These are phyloP conservation scores for Poicephalus gulielmi DNA, from an alignment of 2,113 vertebrate genomes.

Conservation along the genomic window DNA sequence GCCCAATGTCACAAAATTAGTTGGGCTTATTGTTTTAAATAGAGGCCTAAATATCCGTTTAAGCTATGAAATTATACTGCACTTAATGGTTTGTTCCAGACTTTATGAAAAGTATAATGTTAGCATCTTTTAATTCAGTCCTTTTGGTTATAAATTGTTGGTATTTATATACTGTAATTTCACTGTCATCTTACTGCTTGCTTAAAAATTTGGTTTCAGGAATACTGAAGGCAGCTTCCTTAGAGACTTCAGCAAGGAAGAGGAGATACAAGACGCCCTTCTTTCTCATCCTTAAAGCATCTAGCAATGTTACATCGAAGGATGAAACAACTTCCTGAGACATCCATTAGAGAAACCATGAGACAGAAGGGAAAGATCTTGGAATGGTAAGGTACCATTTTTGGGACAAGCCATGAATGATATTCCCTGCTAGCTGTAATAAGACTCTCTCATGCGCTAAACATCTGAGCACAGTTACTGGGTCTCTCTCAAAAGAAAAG, in stretches of 20 bases:
- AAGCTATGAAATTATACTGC: background rate
- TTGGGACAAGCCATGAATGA: background rate
- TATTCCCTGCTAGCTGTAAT: background rate
- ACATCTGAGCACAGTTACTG: background rate
- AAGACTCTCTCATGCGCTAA: background rate
- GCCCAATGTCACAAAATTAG: background rate
- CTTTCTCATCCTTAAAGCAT: background rate
- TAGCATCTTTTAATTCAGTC: background rate
- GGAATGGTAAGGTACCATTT: background rate
- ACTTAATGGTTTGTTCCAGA: background rate
- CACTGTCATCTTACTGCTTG: background rate
- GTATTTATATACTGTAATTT: background rate
- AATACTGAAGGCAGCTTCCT: background rate
- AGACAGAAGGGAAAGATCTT: background rate
- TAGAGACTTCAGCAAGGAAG: background rate
- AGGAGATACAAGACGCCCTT: background rate
- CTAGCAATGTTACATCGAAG: background rate
- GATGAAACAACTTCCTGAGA: background rate
- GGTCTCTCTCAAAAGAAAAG: background rate
- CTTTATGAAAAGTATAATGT: background rate
- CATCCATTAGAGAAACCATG: background rate
- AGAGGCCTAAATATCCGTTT: rapidly evolving
- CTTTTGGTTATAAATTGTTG: background rate
- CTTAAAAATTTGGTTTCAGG: background rate
- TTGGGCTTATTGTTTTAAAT: background rate